Base-by-base conservation (phyloP, 2,797 vertebrate genomes). In the Acropternis orthonyx region DNA sequence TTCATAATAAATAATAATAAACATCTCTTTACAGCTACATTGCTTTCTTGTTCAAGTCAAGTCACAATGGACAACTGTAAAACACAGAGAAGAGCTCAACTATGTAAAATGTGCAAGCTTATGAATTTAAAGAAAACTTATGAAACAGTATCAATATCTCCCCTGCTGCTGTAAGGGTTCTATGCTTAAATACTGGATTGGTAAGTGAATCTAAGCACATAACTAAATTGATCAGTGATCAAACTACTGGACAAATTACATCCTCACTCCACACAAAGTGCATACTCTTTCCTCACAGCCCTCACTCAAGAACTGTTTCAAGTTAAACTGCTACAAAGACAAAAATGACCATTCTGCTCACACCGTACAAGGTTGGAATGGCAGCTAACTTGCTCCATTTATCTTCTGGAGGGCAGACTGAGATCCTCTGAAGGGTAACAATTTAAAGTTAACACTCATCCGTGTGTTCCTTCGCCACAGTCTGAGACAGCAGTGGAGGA, bases 331-430 rank as follows among this genome's bases (percentile, higher is more conserved):
- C 13, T 52, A 62, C 19, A 23, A 54, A 88, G 30, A 79, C 20
- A 7, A 72, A 89, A 87, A 72, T 18, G 41, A 61, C 56, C 6
- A 30, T 66, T 83, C n/a, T 68, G 67, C 30, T 95, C 41, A 68
- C 8, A 71, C 49, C 7, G 81, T 28, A n/a, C 0, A 0, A 73
- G n/a, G 63, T 32, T 5, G 0, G n/a, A 80, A 67, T 18, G 32
- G 30, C 71, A 72, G 36, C 49, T 41, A 74, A 48, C 12, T 48
- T 5, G 1, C 37, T 67, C 37, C 14, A 39, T 41, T 84, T 74
- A 18, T 6, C 43, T 77, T 55, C 48, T 71, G 37, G 27, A 78
- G 37, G 37, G 23, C 37, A 86, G 48, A n/a, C 30, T 34, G 34
- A 59, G 20, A 34, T 43, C 4, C 24, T 66, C 24, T 41, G 14